phyloP scores from a whole-genome alignment of 2,888 invertebrate species.

The Eupithecia subumbrata region DNA sequence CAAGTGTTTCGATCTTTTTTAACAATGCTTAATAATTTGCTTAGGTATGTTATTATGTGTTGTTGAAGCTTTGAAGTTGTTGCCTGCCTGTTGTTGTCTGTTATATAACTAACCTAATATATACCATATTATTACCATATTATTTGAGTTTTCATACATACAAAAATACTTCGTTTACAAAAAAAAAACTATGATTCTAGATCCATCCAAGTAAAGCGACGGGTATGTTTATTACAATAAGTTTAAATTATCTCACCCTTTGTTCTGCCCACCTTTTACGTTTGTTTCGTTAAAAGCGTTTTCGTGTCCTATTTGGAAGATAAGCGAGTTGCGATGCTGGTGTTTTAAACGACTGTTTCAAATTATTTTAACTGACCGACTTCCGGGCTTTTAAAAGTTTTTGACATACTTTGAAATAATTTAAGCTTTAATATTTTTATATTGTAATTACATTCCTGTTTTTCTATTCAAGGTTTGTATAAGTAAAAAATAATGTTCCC shows the following conservation, averaged over 20 bases:
- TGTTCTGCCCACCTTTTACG: background rate
- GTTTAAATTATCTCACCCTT: background rate
- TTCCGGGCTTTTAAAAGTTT: background rate
- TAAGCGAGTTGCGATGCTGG: background rate
- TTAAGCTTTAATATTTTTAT: background rate
- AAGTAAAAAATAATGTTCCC: no score
- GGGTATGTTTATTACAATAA: background rate
- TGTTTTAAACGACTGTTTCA: background rate
- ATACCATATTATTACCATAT: no score
- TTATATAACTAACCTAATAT: no score
- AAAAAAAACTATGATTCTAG: no score
- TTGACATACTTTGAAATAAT: background rate
- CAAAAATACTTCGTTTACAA: no score
- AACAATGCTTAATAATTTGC: no score
- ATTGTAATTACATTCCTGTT: background rate
- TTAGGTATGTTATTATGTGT: no score
- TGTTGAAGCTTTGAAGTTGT: no score
- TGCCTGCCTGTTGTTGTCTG: no score
- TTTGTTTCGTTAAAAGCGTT: slow-evolving; percentile 17
- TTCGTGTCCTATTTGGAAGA: slow-evolving; percentile 11
- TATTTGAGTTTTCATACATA: no score
- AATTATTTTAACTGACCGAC: background rate
- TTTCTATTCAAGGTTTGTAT: no score
- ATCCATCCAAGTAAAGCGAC: background rate
- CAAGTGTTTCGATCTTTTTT: no score